Percentiles rank a stretch among this genome's conserved stretches.
Conservation (phyloP, 2,113 vertebrate genomes). For the Gasterosteus aculeatus region DNA sequence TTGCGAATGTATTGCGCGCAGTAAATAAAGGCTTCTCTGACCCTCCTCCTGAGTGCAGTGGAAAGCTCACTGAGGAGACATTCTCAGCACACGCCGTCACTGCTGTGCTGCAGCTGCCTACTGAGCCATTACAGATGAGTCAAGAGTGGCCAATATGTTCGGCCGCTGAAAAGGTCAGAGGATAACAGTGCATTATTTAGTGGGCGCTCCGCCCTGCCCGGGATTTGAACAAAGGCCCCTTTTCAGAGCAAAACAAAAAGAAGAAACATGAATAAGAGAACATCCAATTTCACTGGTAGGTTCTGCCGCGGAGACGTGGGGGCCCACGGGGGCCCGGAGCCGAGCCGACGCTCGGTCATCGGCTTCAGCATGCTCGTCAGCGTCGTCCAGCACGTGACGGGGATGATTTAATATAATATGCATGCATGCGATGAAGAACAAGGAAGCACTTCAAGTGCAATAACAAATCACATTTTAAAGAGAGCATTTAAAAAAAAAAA, state of each 20-base stretch:
- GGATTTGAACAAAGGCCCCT: conserved; percentile 17
- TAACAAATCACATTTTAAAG: neutral
- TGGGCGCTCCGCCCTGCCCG: conserved; percentile 12
- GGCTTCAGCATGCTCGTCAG: conserved; percentile 23
- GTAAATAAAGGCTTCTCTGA: neutral
- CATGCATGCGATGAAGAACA: neutral
- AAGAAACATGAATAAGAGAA: conserved; percentile 14
- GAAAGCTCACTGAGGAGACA: neutral
- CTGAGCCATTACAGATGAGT: conserved; percentile 26
- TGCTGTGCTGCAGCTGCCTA: neutral
- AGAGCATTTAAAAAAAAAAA: too few relatives aligned
- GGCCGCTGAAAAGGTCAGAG: conserved; percentile 37
- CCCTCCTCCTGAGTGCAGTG: neutral
- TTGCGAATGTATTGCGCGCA: neutral
- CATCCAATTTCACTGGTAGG: conserved; percentile 13
- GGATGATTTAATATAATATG: neutral
- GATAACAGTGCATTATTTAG: conserved; percentile 39
- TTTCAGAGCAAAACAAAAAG: conserved; percentile 6
- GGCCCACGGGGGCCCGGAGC: neutral
- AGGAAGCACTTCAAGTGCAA: neutral
- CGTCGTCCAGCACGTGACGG: conserved; percentile 8
- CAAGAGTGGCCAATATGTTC: conserved; percentile 24
- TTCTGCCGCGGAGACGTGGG: neutral
- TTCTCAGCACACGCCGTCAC: neutral
- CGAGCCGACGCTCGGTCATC: conserved; percentile 10